These are phyloP conservation scores for Mesoclemmys tuberculata DNA, from an alignment of 2,113 vertebrate genomes.

Conservation along the genomic window DNA sequence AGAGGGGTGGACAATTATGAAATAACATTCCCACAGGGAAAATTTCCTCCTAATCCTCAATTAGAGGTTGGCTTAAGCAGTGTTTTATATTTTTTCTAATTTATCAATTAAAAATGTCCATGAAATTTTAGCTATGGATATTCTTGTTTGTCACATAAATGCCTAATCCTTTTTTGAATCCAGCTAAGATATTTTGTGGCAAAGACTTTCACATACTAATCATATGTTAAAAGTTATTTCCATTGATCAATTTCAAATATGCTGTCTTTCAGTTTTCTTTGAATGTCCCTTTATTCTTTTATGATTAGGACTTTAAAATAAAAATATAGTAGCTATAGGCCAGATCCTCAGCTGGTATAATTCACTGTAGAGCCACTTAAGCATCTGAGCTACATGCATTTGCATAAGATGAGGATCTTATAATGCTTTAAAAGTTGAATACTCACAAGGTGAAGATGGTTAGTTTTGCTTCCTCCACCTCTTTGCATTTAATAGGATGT, in stretches of 20 bases:
- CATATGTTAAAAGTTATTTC: background rate
- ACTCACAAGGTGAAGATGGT: background rate
- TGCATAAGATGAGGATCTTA: background rate
- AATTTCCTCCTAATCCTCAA: background rate
- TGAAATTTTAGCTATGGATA: background rate
- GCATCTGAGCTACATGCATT: too few species aligned
- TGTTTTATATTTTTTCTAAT: background rate
- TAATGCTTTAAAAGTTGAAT: background rate
- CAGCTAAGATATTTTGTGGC: background rate
- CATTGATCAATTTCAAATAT: background rate
- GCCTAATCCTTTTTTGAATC: background rate
- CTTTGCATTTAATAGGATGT: background rate
- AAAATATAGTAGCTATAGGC: background rate
- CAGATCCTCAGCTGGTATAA: background rate
- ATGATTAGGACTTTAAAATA: background rate
- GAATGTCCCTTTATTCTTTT: too few species aligned
- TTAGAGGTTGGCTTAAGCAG: background rate
- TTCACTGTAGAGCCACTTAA: rapidly evolving
- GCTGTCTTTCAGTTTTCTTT: background rate
- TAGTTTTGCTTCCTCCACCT: background rate
- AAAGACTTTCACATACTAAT: background rate
- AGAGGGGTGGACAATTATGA: background rate
- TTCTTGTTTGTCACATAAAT: background rate
- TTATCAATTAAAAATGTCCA: background rate
- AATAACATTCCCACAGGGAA: background rate